Evolutionary conservation across 2,113 vertebrate genomes (phyloP).

Genomic region (Hippocampus comes): DNA sequence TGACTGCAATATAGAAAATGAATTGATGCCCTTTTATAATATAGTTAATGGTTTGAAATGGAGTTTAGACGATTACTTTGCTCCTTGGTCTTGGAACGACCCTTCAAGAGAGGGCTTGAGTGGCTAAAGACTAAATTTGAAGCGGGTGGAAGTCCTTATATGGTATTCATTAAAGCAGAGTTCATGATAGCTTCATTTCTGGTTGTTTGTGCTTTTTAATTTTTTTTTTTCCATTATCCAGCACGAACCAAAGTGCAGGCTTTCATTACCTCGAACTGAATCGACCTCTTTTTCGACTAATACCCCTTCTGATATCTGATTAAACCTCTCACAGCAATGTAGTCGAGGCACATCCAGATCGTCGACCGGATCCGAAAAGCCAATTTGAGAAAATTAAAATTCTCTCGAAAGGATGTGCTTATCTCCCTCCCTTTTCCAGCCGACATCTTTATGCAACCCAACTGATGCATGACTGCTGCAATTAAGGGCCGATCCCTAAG

Average conservation of each 20-base stretch:
- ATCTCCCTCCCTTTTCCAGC: conserved; percentile 48
- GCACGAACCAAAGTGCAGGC: conserved; percentile 15
- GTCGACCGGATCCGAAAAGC: conserved; percentile 49
- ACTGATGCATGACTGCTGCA: conserved; percentile 66
- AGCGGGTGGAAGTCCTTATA: too few relatives aligned
- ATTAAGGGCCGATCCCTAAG: conserved; percentile 64
- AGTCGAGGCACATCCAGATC: conserved; percentile 5
- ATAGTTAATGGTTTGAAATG: too few relatives aligned
- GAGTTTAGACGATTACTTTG: too few relatives aligned
- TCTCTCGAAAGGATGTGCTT: conserved; percentile 57
- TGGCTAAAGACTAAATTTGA: too few relatives aligned
- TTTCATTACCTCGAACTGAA: conserved; percentile 51
- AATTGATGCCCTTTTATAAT: too few relatives aligned
- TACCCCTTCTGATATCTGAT: conserved; percentile 60
- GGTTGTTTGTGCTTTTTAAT: not conserved
- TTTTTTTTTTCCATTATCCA: conserved; percentile 38
- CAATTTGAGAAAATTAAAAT: conserved; percentile 67
- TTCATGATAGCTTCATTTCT: not conserved
- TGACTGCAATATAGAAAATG: too few relatives aligned
- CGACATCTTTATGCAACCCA: conserved; percentile 64
- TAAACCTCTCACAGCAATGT: conserved; percentile 46
- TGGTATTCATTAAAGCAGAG: not conserved
- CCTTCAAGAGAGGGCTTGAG: too few relatives aligned
- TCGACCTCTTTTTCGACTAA: conserved; percentile 52
- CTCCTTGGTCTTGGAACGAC: too few relatives aligned